Evolutionary conservation across 64 coral and sea anemone genomes (phyloP), one percentile per base, ranked within the genome.

Genomic region (Hydrozoanthus tunicans): DNA sequence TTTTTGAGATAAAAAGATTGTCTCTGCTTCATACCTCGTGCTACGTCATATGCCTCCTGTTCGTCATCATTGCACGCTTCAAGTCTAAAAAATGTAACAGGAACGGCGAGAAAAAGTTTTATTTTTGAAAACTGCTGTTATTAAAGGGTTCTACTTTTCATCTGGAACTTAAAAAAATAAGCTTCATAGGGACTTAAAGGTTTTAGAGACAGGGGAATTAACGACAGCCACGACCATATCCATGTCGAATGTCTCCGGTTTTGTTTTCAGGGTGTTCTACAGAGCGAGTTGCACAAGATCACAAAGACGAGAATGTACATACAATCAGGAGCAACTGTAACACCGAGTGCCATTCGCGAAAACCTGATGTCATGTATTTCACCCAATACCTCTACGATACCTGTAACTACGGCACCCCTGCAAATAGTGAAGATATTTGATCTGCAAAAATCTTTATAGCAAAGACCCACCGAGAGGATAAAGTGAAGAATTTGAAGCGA

Each of bases 291-390:
- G 80, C 80, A 82, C 80, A 82, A 82, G 80, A 53, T 82, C 5
- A 59, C 80, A 13, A 82, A 25, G 15, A 62, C 64, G 60, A 17
- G 27, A 62, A 82, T 27, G 24, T 72, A 25, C 54, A 79, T 79
- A 79, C 77, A 55, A 79, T 79, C 54, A 55, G 77, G n/a, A 79
- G 77, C 54, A 79, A 82, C 53, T 62, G 80, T 43, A 82, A 82
- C 26, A 43, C 80, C 15, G 80, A 82, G 62, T 82, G 80, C 61
- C 80, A 61, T 13, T 66, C 62, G 60, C 60, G 80, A 10, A 65
- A 82, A 82, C 80, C 62, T 51, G 80, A 82, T 65, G 80, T 82
- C 27, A 82, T 82, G 61, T 82, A 82, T 53, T 82, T 82, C 66
- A 65, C 80, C 66, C 80, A 32, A 26, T 82, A 64, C 11, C 80